Evolutionary conservation across 2,797 vertebrate genomes (phyloP).

Genomic region (Pterois miles): DNA sequence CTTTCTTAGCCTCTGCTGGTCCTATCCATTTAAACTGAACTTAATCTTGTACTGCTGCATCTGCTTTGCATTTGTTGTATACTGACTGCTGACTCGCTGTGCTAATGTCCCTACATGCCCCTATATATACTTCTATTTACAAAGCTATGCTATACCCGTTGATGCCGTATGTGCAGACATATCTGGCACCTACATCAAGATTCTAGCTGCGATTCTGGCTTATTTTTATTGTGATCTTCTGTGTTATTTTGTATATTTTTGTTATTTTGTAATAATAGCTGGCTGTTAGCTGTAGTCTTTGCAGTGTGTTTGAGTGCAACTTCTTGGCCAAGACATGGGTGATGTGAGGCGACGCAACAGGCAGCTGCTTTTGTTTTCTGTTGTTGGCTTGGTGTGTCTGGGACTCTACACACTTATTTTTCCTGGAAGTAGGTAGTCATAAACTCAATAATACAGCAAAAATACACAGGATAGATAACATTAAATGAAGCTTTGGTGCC

Average conservation of each 20-base stretch:
- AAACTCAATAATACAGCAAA: not conserved
- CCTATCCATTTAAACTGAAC: not conserved
- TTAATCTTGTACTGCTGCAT: not conserved
- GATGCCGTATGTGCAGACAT: not conserved
- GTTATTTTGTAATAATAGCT: no score
- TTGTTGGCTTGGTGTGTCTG: no score
- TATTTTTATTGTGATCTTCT: no score
- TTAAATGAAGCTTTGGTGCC: not conserved
- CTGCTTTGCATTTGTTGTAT: constrained; percentile 11
- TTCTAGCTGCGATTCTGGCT: not conserved
- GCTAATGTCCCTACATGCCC: not conserved
- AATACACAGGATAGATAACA: no score
- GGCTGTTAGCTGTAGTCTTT: no score
- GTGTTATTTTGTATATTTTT: no score
- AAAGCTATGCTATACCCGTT: not conserved
- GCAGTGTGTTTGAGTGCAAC: no score
- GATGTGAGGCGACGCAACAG: no score
- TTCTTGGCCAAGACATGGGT: no score
- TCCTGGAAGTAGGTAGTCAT: not conserved
- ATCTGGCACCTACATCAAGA: constrained; percentile 1
- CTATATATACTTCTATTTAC: not conserved
- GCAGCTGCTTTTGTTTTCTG: no score
- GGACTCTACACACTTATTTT: no score
- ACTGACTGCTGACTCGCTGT: not conserved
- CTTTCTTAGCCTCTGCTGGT: not conserved